phyloP scores from a whole-genome alignment of 2,113 vertebrate genomes.

The Morone saxatilis region DNA sequence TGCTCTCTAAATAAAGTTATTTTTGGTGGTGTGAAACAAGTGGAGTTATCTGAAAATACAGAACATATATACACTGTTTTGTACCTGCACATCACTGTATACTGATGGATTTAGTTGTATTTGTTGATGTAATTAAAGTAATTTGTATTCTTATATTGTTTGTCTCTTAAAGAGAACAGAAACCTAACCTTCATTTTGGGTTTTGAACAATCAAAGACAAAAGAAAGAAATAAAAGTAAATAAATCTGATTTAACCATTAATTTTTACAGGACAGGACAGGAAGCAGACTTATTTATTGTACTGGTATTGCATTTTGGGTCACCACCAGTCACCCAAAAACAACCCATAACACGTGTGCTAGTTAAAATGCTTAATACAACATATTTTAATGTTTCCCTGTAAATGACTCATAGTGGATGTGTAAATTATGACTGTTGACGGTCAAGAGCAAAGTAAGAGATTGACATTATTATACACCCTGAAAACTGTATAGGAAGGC shows the following conservation, averaged over 20 bases:
- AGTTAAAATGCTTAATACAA: not conserved
- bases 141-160: not conserved
- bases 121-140: not conserved
- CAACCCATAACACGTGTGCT: not conserved
- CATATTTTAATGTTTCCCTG: not conserved
- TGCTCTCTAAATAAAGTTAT: constrained; percentile 21
- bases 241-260: no score
- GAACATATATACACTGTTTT: not conserved
- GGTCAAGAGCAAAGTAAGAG: no score
- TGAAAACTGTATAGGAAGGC: no score
- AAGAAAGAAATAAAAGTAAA: not conserved
- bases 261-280: not conserved
- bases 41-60: not conserved
- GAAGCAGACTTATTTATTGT: not conserved
- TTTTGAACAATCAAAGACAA: no score
- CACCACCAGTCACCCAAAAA: not conserved
- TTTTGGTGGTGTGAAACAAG: constrained; percentile 11
- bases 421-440: not conserved
- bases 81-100: not conserved
- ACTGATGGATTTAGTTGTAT: not conserved
- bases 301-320: not conserved
- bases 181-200: not conserved
- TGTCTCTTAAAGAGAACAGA: not conserved
- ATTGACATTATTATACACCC: not conserved
- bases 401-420: not conserved